These are phyloP conservation scores for Leptinotarsa defecta DNA, from an alignment of 1,140 invertebrate species.

Conservation along the genomic window DNA sequence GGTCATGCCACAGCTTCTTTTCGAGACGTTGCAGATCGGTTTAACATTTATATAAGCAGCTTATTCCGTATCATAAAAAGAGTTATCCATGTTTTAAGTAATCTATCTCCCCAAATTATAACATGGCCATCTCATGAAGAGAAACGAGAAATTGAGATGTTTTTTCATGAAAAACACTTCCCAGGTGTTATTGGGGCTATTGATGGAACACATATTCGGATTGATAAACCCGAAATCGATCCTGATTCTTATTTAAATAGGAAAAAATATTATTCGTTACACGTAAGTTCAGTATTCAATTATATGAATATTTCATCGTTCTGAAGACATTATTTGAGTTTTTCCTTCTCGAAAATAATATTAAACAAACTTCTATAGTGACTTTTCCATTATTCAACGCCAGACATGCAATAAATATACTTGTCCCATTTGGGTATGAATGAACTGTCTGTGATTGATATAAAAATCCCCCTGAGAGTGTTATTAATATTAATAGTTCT, in stretches of 20 bases:
- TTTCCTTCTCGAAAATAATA: no score
- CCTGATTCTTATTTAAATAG: conserved; percentile 41
- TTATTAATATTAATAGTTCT: no score
- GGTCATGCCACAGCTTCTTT: background rate
- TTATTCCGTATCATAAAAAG: background rate
- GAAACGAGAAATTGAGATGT: conserved; percentile 15
- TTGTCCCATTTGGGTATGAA: no score
- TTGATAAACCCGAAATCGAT: conserved; percentile 39
- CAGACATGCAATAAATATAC: no score
- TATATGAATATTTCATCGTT: no score
- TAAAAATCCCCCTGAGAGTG: no score
- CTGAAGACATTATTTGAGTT: no score
- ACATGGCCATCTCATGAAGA: conserved; percentile 15
- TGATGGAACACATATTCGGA: conserved; percentile 42
- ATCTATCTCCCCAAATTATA: conserved; percentile 4
- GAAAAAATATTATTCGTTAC: conserved; percentile 42
- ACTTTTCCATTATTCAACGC: no score
- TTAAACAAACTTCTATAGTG: no score
- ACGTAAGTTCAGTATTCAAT: conserved; percentile 13
- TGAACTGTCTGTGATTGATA: no score
- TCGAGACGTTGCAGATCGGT: conserved; percentile 3
- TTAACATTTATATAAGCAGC: conserved; percentile 1
- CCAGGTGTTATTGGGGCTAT: conserved; percentile 39
- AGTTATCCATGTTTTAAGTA: background rate
- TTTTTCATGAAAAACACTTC: conserved; percentile 19